Evolutionary conservation across 2,797 vertebrate species (phyloP).

Genomic region (Scyliorhinus canicula): DNA sequence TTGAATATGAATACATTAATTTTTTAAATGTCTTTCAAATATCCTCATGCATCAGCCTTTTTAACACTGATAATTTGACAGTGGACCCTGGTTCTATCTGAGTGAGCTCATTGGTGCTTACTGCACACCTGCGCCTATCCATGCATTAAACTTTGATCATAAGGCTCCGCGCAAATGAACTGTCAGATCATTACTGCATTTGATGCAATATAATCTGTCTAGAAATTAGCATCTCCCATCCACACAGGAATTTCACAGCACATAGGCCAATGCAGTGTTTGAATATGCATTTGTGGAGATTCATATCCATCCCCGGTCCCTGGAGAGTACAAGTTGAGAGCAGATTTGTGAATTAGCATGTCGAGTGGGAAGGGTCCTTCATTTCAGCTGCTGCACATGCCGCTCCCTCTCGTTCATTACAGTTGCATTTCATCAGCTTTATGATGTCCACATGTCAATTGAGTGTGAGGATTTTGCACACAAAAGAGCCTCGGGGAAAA

Average conservation of each 20-base stretch:
- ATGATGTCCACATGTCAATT: slow-evolving; percentile 99
- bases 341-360: slow-evolving; percentile 99
- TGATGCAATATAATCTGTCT: slow-evolving; percentile 99
- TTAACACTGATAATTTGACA: slow-evolving; percentile 82
- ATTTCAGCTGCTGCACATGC: slow-evolving; percentile 94
- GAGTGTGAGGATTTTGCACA: slow-evolving; percentile 99
- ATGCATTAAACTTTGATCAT: slow-evolving; percentile 84
- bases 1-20: slow-evolving; percentile 78
- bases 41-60: slow-evolving; percentile 65
- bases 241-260: slow-evolving; percentile 69
- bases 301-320: slow-evolving; percentile 84
- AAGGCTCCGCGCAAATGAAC: slow-evolving; percentile 97
- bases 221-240: slow-evolving; percentile 94
- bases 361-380: slow-evolving; percentile 90
- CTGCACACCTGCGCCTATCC: slow-evolving; percentile 84
- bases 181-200: slow-evolving; percentile 99
- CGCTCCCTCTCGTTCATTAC: slow-evolving; percentile 99
- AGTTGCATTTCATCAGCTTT: slow-evolving; percentile 99
- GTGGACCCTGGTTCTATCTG: slow-evolving; percentile 67
- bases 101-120: slow-evolving; percentile 71
- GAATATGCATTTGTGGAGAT: slow-evolving; percentile 98
- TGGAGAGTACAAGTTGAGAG: slow-evolving; percentile 93
- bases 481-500: slow-evolving; percentile 99
- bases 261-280: slow-evolving; percentile 80
- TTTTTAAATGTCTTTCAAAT: slow-evolving; percentile 75